Evolutionary conservation across 2,797 vertebrate species (phyloP).

Genomic region (Peromyscus aztecus): DNA sequence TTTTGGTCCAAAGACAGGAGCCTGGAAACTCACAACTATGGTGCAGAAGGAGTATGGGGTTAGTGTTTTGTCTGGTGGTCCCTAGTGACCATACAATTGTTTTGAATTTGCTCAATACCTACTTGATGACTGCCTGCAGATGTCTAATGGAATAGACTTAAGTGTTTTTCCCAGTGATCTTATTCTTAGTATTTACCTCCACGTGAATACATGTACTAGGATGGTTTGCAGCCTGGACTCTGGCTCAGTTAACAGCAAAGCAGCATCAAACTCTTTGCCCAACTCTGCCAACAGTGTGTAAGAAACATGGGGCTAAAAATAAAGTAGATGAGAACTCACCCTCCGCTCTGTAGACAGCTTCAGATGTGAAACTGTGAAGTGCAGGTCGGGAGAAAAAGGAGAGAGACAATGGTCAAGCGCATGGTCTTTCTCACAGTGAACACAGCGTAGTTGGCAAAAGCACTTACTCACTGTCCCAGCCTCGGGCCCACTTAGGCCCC

Average conservation of each 20-base stretch:
- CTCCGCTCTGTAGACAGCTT: conserved; percentile 90
- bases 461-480: conserved; percentile 77
- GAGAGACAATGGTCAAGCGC: conserved; percentile 87
- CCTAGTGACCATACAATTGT: conserved; percentile 85
- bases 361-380: conserved; percentile 86
- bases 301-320: conserved; percentile 89
- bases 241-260: conserved; percentile 86
- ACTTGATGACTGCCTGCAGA: conserved; percentile 80
- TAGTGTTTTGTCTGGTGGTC: conserved; percentile 66
- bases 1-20: conserved; percentile 82
- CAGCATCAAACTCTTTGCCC: conserved; percentile 79
- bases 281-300: conserved; percentile 87
- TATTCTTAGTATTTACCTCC: conserved; percentile 78
- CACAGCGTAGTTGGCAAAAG: conserved; percentile 84
- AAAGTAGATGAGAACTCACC: conserved; percentile 87
- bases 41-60: conserved; percentile 83
- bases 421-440: conserved; percentile 89
- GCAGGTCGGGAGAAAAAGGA: conserved; percentile 84
- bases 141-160: conserved; percentile 81
- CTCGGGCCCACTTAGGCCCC: conserved; percentile 74
- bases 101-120: conserved; percentile 86
- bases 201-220: conserved; percentile 85
- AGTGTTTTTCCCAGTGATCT: conserved; percentile 82
- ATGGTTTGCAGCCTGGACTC: conserved; percentile 81
- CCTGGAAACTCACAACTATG: conserved; percentile 85